phyloP scores from a whole-genome alignment of 1,140 invertebrate species.

The Anadara kagoshimensis region DNA sequence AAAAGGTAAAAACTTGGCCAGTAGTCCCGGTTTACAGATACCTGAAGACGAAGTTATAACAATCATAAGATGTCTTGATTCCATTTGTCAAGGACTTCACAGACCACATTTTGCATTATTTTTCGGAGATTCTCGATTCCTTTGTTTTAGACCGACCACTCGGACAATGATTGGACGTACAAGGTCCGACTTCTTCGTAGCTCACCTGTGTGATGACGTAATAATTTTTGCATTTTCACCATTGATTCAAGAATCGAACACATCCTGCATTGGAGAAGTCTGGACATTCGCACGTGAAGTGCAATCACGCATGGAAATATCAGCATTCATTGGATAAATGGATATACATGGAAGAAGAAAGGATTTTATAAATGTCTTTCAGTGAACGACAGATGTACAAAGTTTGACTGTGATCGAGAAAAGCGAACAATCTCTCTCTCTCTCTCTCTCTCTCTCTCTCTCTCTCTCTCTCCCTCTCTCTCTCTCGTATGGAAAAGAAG shows the following conservation, averaged over 20 bases:
- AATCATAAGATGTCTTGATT: constrained; percentile 20
- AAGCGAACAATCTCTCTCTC: no score
- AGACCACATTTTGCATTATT: constrained; percentile 37
- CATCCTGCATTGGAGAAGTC: constrained; percentile 39
- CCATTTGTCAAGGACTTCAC: constrained; percentile 27
- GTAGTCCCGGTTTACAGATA: constrained; percentile 25
- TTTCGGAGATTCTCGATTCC: constrained; percentile 33
- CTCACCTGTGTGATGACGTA: constrained; percentile 35
- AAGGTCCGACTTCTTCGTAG: constrained; percentile 37
- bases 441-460: no score
- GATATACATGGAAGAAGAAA: no score
- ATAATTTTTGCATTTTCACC: constrained; percentile 37
- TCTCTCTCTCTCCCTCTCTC: no score
- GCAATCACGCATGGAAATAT: constrained; percentile 40
- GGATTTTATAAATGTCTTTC: no score
- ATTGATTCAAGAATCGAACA: constrained; percentile 28
- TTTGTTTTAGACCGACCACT: constrained; percentile 32
- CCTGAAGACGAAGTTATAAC: constrained; percentile 38
- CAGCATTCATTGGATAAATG: constrained; percentile 37
- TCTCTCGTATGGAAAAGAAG: no score
- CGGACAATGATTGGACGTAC: constrained; percentile 35
- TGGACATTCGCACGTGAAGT: constrained; percentile 42
- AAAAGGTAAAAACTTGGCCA: constrained; percentile 35
- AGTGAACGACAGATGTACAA: no score
- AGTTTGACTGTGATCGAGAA: no score